Conservation (phyloP, 2,113 vertebrate species). For the Hydropotes inermis region DNA sequence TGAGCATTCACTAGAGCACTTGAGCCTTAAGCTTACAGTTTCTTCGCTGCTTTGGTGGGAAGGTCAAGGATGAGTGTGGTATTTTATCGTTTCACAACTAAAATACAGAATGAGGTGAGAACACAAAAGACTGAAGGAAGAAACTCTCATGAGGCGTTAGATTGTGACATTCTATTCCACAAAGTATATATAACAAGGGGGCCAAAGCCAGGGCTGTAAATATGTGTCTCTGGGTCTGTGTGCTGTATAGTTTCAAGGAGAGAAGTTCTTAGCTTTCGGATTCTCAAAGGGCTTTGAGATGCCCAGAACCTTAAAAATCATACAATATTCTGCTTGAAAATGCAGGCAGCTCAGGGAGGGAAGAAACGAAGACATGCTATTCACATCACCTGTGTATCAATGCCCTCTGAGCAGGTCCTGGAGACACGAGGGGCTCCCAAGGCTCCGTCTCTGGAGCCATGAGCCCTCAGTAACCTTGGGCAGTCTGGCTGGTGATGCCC, state of each 20-base stretch:
- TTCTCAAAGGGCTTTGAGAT: background rate
- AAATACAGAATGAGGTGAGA: background rate
- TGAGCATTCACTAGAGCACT: background rate
- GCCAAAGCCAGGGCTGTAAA: background rate
- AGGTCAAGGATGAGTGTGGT: background rate
- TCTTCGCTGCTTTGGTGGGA: background rate
- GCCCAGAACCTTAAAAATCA: background rate
- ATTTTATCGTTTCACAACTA: background rate
- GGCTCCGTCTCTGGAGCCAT: background rate
- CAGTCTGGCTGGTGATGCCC: background rate
- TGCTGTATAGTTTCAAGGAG: background rate
- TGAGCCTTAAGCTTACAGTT: background rate
- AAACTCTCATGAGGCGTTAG: background rate
- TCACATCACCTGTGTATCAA: background rate
- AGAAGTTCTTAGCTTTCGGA: background rate
- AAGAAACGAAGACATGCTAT: background rate
- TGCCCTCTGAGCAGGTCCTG: background rate
- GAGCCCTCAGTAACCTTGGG: background rate
- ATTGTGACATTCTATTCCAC: background rate
- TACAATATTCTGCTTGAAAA: background rate
- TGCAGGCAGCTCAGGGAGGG: background rate
- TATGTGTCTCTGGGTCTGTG: too few relatives aligned
- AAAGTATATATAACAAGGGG: background rate
- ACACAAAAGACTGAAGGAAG: background rate
- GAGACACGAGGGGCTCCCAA: background rate